These are phyloP conservation scores for Lobophora halterata DNA, from an alignment of 2,888 invertebrate genomes.

Conservation along the genomic window DNA sequence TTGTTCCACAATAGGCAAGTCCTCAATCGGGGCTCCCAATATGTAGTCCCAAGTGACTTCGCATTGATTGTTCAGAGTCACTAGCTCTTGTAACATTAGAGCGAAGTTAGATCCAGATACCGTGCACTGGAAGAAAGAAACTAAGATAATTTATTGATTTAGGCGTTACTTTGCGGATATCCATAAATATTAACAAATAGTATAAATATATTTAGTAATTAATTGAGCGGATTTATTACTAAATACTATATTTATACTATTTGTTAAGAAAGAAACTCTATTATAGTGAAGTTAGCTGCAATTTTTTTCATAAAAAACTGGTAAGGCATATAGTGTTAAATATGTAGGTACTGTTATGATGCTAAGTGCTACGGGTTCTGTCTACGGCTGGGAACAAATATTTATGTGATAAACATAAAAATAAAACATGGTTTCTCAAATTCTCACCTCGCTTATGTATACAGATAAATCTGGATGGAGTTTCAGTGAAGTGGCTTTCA, in stretches of 20 bases:
- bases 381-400: too few relatives aligned
- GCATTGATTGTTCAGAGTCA: constrained; percentile 87
- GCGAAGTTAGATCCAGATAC: constrained; percentile 82
- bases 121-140: constrained; percentile 67
- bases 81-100: constrained; percentile 85
- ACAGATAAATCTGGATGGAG: constrained; percentile 64
- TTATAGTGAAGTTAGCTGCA: too few relatives aligned
- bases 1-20: constrained; percentile 90
- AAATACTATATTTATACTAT: too few relatives aligned
- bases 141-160: too few relatives aligned
- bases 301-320: too few relatives aligned
- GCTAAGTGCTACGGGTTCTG: too few relatives aligned
- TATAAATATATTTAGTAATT: too few relatives aligned
- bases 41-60: constrained; percentile 87
- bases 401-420: neutral
- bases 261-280: neutral
- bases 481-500: constrained; percentile 58
- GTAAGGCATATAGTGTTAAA: too few relatives aligned
- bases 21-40: constrained; percentile 86
- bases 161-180: too few relatives aligned
- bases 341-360: too few relatives aligned
- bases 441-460: constrained; percentile 64
- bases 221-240: too few relatives aligned
- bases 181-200: too few relatives aligned
- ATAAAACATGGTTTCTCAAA: neutral